Evolutionary conservation across 2,113 vertebrate genomes (phyloP).

Genomic region (Coptodon bakossiorum): DNA sequence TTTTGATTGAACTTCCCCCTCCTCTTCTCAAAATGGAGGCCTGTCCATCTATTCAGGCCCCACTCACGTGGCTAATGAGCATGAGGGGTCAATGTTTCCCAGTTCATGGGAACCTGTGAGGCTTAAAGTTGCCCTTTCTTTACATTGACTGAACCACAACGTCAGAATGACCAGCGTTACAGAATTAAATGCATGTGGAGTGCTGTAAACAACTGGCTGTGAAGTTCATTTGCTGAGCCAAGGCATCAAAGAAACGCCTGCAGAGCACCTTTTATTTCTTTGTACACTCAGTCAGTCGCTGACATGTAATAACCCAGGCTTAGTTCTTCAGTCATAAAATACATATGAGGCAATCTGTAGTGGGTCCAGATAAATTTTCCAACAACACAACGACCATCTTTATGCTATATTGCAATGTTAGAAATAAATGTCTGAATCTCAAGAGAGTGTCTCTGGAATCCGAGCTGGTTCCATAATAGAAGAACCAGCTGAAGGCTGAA

Average conservation of each 20-base stretch:
- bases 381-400: neutral
- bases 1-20: slow-evolving; percentile 5
- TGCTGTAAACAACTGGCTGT: slow-evolving; percentile 34
- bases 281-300: neutral
- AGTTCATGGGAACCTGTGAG: slow-evolving; percentile 46
- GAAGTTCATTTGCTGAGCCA: neutral
- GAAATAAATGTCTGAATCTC: neutral
- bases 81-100: slow-evolving; percentile 50
- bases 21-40: neutral
- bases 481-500: neutral
- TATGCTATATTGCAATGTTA: neutral
- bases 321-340: neutral
- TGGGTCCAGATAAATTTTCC: neutral
- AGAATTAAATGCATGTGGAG: slow-evolving; percentile 50
- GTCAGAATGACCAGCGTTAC: slow-evolving; percentile 54
- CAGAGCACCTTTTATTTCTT: neutral
- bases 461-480: neutral
- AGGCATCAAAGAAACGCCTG: neutral
- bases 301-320: neutral
- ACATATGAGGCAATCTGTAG: neutral
- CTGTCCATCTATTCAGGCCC: slow-evolving; percentile 35
- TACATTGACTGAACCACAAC: slow-evolving; percentile 33
- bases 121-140: slow-evolving; percentile 37
- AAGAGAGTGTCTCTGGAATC: neutral
- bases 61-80: slow-evolving; percentile 27